Percentiles rank a stretch among this genome's conserved stretches.
Conservation (phyloP, 2,888 invertebrate species). For the Patella caerulea region DNA sequence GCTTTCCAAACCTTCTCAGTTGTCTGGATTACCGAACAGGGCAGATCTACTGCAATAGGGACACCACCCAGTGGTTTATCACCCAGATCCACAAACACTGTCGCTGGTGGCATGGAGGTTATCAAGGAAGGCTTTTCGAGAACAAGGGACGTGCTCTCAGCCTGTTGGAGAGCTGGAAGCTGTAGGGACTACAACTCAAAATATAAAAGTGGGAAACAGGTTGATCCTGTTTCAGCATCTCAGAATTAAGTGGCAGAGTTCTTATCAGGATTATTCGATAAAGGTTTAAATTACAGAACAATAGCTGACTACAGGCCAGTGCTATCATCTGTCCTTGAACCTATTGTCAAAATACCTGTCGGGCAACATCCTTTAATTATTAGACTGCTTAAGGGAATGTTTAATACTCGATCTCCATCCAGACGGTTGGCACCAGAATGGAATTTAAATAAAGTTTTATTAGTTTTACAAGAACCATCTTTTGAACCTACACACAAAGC, state of each 20-base stretch:
- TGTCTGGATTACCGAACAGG: too few species aligned
- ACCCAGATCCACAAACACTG: background rate
- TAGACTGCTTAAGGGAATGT: background rate
- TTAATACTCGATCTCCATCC: background rate
- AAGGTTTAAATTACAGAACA: background rate
- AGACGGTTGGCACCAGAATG: background rate
- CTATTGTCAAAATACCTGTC: background rate
- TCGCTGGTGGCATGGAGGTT: background rate
- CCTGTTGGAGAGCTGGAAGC: background rate
- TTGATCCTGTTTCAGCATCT: constrained; percentile 7
- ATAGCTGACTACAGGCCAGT: background rate
- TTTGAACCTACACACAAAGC: constrained; percentile 3
- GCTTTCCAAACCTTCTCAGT: too few species aligned
- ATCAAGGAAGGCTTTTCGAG: constrained; percentile 9
- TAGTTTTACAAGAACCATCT: background rate
- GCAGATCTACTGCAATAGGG: too few species aligned
- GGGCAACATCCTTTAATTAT: background rate
- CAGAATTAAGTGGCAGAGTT: background rate
- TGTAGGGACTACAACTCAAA: constrained; percentile 8
- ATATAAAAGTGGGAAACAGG: background rate
- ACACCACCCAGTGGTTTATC: too few species aligned
- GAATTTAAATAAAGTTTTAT: background rate
- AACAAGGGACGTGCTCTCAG: background rate
- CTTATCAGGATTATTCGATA: background rate
- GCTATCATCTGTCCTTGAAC: background rate